These are phyloP conservation scores for Tretioscincus oriximinensis DNA, from an alignment of 2,113 vertebrate species.

Conservation along the genomic window DNA sequence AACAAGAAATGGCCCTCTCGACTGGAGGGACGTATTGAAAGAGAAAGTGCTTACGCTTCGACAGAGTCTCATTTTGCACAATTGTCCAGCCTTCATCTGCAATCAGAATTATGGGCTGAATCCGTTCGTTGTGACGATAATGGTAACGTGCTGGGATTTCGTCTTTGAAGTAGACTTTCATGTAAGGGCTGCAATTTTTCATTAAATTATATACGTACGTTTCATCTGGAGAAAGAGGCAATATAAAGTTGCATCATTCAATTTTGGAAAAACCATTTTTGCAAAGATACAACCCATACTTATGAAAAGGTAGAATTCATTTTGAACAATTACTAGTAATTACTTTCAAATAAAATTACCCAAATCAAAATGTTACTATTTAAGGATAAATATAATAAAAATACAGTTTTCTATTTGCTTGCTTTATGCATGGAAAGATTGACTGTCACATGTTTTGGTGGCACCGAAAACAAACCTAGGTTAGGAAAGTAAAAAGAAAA, in stretches of 20 bases:
- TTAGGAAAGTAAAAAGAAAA: too few relatives aligned
- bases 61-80: constrained; percentile 71
- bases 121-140: constrained; percentile 81
- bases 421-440: too few relatives aligned
- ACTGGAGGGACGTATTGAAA: neutral
- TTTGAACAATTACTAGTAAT: too few relatives aligned
- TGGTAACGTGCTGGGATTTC: constrained; percentile 86
- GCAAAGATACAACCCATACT: neutral
- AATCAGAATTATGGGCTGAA: constrained; percentile 88
- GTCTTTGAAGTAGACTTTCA: constrained; percentile 87
- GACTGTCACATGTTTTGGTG: too few relatives aligned
- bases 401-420: too few relatives aligned
- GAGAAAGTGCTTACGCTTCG: constrained; percentile 73
- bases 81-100: constrained; percentile 97
- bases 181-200: constrained; percentile 74
- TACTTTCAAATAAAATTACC: neutral
- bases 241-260: neutral
- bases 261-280: neutral
- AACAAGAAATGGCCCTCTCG: neutral
- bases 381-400: too few relatives aligned
- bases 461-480: too few relatives aligned
- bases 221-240: constrained; percentile 60
- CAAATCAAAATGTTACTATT: neutral
- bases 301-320: neutral
- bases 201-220: constrained; percentile 72